Conservation (phyloP, 2,888 invertebrate genomes). For the Heliconius cydno region DNA sequence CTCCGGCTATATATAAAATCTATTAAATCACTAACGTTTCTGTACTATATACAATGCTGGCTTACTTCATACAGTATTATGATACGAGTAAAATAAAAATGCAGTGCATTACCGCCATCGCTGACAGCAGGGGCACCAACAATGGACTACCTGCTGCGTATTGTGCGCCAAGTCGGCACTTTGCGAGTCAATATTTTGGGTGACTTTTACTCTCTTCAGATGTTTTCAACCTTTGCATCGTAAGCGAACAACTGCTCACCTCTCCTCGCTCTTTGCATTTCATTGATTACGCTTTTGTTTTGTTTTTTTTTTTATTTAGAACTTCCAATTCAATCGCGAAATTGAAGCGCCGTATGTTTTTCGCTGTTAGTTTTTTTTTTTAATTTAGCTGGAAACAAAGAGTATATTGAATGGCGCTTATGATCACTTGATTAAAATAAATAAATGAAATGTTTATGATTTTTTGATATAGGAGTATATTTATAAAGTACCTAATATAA, state of each 20-base stretch:
- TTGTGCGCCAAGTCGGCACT: conserved; percentile 78
- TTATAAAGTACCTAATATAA: neutral
- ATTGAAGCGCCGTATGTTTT: conserved; percentile 57
- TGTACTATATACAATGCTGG: conserved; percentile 51
- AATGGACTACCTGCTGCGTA: conserved; percentile 80
- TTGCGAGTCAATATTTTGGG: conserved; percentile 82
- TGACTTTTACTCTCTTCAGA: conserved; percentile 63
- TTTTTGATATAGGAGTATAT: too few species aligned
- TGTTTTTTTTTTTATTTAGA: conserved; percentile 55
- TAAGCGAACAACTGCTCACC: conserved; percentile 76
- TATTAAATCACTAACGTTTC: conserved; percentile 15
- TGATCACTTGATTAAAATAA: neutral
- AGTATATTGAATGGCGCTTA: neutral
- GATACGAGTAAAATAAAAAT: conserved; percentile 70
- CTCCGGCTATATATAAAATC: conserved; percentile 8
- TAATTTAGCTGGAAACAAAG: conserved; percentile 2
- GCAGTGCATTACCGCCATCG: conserved; percentile 75
- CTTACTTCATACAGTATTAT: conserved; percentile 64
- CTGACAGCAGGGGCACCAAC: conserved; percentile 67
- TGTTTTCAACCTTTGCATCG: conserved; percentile 59
- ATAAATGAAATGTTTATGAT: neutral
- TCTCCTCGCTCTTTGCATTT: conserved; percentile 57
- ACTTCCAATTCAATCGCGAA: conserved; percentile 60
- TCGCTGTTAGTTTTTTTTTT: conserved; percentile 30
- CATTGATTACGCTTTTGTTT: conserved; percentile 68